phyloP scores from a whole-genome alignment of 2,797 vertebrate genomes.

The Parambassis ranga region DNA sequence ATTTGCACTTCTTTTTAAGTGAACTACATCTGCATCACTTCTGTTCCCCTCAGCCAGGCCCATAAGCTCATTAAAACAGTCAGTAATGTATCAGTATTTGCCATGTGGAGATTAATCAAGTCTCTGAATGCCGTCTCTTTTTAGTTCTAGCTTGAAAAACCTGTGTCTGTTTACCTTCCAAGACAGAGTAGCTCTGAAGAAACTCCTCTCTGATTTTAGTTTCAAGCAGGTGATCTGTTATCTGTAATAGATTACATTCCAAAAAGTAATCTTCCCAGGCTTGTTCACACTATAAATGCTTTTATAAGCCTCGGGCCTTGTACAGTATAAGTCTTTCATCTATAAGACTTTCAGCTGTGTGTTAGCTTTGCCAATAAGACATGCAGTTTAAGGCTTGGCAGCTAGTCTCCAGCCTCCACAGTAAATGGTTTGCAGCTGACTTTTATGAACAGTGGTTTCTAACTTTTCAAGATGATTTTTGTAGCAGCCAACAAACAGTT shows the following conservation, averaged over 20 bases:
- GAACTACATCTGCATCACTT: constrained; percentile 22
- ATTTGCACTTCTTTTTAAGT: constrained; percentile 1
- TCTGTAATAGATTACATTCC: constrained; percentile 58
- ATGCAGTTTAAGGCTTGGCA: constrained; percentile 71
- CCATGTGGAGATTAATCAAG: constrained; percentile 18
- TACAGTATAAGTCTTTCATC: constrained; percentile 67
- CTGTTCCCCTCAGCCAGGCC: neutral
- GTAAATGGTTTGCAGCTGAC: constrained; percentile 73
- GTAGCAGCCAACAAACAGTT: constrained; percentile 47
- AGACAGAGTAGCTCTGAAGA: constrained; percentile 9
- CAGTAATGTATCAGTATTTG: constrained; percentile 16
- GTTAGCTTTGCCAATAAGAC: constrained; percentile 66
- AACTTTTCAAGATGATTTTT: constrained; percentile 56
- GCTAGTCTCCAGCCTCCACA: constrained; percentile 56
- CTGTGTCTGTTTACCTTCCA: constrained; percentile 7
- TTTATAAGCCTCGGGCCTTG: constrained; percentile 58
- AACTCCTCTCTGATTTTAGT: constrained; percentile 30
- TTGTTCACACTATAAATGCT: constrained; percentile 62
- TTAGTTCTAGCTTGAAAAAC: constrained; percentile 6
- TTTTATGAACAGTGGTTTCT: constrained; percentile 55
- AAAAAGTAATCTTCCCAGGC: constrained; percentile 43
- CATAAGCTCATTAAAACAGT: constrained; percentile 19
- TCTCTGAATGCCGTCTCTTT: constrained; percentile 9
- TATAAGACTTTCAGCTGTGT: constrained; percentile 67
- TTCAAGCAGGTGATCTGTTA: constrained; percentile 45